Base-by-base conservation (phyloP, 2,888 invertebrate species). In the Cheilosia grossa region DNA sequence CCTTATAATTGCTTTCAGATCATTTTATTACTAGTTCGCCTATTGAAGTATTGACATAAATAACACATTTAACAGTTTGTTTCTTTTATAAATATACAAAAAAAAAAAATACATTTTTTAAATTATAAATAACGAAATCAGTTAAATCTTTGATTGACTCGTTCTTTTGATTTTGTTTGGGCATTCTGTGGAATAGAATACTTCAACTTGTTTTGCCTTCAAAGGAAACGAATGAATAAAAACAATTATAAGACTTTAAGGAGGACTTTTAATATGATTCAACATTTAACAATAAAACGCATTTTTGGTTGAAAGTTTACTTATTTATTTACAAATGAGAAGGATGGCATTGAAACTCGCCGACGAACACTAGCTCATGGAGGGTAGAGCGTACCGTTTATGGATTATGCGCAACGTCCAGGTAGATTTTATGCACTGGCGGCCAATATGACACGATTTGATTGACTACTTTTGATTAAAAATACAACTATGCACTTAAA, bases 201-300 rank as follows among this genome's bases (percentile, higher is more conserved):
- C 81, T 81, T 85, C 75, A 85, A 81, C 72, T 81, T 81, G 58
- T 49, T 77, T 85, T 61, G 85, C 85, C 85, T 85, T 85, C 56
- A 72, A 79, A 81, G 53, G 53, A 85, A 85, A 85, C 59, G 30
- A 81, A 83, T 64, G 33, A 70, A 66, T 80, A 74, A 85, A 81
- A 85, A 85, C 85, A 85, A 85, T 85, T 85, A 85, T 85, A 85
- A 85, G 85, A 85, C 81, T 79, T 82, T 82, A 44, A 51, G 58
- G 19, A 24, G 15, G 33, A 27, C 2, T 44, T 40, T 49, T 17
- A 73, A 63, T 37, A 59, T 42, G 51, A 40, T 24, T 58, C 17
- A 33, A 47, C 56, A 21, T 42, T 24, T 51, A 47, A 49, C 7
- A 63, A 13, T 42, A 4, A 58, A 59, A 37, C 37, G 13, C 37